phyloP scores from a whole-genome alignment of 2,888 invertebrate species.

The Andrena camellia region DNA sequence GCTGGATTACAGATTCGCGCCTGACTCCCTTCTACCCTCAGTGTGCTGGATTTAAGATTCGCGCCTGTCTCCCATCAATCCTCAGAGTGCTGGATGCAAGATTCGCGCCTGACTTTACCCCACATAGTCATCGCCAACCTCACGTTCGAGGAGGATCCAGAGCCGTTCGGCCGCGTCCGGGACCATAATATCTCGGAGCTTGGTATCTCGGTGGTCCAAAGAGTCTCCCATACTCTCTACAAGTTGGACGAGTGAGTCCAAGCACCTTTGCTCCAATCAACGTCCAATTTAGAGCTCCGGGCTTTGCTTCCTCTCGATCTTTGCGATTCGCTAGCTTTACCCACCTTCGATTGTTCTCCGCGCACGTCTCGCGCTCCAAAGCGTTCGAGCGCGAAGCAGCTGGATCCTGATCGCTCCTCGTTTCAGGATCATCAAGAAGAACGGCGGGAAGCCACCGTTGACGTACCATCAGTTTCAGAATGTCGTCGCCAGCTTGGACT shows the following conservation, averaged over 20 bases:
- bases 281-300: not conserved
- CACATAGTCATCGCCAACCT: too few species aligned
- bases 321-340: too few species aligned
- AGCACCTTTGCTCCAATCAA: not conserved
- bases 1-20: too few species aligned
- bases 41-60: too few species aligned
- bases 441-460: conserved; percentile 92
- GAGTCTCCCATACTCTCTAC: conserved; percentile 94
- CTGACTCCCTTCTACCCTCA: too few species aligned
- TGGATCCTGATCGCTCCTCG: conserved; percentile 19
- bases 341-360: not conserved
- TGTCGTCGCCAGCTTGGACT: conserved; percentile 91
- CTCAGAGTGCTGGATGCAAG: too few species aligned
- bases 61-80: too few species aligned
- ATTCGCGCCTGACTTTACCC: too few species aligned
- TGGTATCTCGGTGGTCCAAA: conserved; percentile 91
- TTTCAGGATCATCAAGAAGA: conserved; percentile 91
- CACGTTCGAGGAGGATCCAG: conserved; percentile 96
- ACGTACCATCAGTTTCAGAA: conserved; percentile 96
- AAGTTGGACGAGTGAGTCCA: conserved; percentile 89
- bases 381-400: not conserved
- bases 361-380: too few species aligned
- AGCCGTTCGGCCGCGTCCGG: conserved; percentile 94
- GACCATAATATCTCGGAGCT: conserved; percentile 94
- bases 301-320: not conserved